Evolutionary conservation across 1,140 invertebrate species (phyloP).

Genomic region (Sarcophaga bullata): DNA sequence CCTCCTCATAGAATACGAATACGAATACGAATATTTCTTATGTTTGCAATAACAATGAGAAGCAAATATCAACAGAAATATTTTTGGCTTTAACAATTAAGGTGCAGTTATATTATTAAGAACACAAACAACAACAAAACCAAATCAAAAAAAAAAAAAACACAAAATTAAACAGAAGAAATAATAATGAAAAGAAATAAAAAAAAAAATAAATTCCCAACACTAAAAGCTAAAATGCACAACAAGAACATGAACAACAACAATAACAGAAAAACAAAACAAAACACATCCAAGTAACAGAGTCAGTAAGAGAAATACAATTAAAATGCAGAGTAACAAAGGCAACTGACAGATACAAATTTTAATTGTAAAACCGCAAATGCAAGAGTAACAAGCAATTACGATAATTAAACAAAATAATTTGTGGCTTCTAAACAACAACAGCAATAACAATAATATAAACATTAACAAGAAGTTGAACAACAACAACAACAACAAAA

Average conservation of each 20-base stretch:
- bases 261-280: too few relatives aligned
- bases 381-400: conserved; percentile 22
- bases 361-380: conserved; percentile 22
- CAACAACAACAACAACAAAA: neutral
- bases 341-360: conserved; percentile 18
- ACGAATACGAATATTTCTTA: neutral
- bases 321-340: neutral
- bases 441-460: neutral
- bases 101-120: conserved; percentile 5
- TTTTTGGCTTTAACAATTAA: neutral
- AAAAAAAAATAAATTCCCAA: conserved; percentile 8
- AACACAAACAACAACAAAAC: neutral
- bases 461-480: too few relatives aligned
- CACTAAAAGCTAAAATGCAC: conserved; percentile 15
- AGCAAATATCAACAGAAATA: neutral
- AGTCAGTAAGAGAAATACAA: neutral
- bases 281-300: neutral
- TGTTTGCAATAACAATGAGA: neutral
- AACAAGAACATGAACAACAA: too few relatives aligned
- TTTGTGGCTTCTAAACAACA: neutral
- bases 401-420: conserved; percentile 25
- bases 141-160: neutral
- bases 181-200: neutral
- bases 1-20: too few relatives aligned
- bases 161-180: conserved; percentile 11